Percentiles rank a stretch among this genome's conserved stretches.
These are phyloP conservation scores for Adineta ricciae DNA, from an alignment of 2,888 invertebrate species.

Conservation along the genomic window DNA sequence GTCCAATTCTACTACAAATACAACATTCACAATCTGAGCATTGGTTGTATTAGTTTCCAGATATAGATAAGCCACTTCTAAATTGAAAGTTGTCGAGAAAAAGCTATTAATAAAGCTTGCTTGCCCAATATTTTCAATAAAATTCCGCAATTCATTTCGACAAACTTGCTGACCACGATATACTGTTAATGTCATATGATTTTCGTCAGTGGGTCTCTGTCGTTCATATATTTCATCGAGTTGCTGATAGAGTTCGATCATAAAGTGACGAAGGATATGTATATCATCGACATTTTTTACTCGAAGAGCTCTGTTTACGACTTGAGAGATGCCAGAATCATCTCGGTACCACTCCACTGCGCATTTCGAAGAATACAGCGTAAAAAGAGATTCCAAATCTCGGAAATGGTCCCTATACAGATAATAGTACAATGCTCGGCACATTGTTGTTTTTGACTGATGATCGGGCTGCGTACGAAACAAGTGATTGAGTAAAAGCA, in stretches of 20 bases:
- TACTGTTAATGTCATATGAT: background rate
- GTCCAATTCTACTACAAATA: background rate
- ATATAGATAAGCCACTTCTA: background rate
- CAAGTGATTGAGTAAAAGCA: background rate
- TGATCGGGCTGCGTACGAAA: background rate
- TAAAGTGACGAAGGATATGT: background rate
- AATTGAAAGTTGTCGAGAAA: background rate
- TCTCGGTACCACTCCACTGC: background rate
- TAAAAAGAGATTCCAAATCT: background rate
- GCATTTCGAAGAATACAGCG: background rate
- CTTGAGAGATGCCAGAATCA: background rate
- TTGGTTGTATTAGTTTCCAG: background rate
- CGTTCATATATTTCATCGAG: background rate
- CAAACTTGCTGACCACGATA: background rate
- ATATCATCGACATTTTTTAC: background rate
- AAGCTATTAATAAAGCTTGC: background rate
- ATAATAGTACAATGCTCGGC: background rate
- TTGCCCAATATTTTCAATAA: background rate
- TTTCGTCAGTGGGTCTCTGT: background rate
- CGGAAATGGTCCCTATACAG: background rate
- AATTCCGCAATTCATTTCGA: background rate
- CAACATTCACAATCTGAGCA: background rate
- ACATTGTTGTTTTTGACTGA: background rate
- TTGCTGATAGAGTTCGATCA: background rate
- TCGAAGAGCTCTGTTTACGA: background rate